A percentile compares a stretch with the other conserved stretches of the same genome.
phyloP scores from a whole-genome alignment of 2,797 vertebrate species.

The Rhincodon typus region DNA sequence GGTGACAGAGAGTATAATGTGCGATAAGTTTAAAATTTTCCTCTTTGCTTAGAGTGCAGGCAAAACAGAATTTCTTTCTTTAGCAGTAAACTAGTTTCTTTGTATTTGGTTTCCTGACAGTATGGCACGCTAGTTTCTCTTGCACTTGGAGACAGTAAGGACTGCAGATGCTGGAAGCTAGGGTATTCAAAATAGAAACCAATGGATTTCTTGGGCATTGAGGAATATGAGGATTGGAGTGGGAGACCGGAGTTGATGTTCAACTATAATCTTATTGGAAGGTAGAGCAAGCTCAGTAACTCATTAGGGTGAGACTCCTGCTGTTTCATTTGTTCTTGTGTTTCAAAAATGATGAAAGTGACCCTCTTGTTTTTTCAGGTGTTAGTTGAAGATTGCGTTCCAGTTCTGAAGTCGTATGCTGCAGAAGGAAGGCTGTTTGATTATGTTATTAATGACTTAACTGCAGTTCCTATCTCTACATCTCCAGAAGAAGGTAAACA shows the following conservation, averaged over 20 bases:
- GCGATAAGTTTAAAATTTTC: not conserved
- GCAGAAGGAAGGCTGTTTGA: constrained; percentile 90
- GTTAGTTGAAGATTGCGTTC: constrained; percentile 92
- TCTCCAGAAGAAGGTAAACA: constrained; percentile 86
- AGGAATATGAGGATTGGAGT: no score
- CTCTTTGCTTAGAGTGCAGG: not conserved
- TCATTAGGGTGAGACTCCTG: not conserved
- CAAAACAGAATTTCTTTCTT: no score
- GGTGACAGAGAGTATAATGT: not conserved
- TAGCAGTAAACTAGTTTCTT: no score
- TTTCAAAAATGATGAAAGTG: not conserved
- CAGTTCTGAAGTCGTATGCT: constrained; percentile 89
- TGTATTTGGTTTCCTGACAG: no score
- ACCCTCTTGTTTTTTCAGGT: constrained; percentile 59
- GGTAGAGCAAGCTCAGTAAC: not conserved
- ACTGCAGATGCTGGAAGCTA: no score
- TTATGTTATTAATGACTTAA: constrained; percentile 97
- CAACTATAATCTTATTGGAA: not conserved
- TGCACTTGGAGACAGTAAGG: no score
- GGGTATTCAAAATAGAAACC: not conserved
- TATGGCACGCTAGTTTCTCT: no score
- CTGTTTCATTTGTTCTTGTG: not conserved
- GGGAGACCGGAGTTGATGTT: not conserved
- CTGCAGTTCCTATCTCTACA: constrained; percentile 91
- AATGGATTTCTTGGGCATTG: not conserved